A percentile compares a stretch with the other conserved stretches of the same genome.
phyloP scores from a whole-genome alignment of 2,113 vertebrate genomes.

The Tupaia chinensis region DNA sequence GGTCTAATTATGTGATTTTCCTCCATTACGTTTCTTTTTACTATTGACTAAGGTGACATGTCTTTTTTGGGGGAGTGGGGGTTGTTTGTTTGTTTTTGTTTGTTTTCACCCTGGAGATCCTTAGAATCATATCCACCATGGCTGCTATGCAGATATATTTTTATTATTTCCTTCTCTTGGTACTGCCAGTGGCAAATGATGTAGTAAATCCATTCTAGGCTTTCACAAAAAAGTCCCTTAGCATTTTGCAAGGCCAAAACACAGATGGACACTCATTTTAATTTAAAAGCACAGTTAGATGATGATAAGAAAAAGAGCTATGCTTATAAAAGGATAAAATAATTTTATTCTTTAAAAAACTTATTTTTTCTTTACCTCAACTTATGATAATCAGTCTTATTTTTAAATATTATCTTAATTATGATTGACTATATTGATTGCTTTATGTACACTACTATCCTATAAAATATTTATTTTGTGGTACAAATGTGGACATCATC shows the following conservation, averaged over 20 bases:
- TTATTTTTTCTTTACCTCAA: not conserved
- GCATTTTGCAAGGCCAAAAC: constrained; percentile 55
- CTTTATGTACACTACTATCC: not conserved
- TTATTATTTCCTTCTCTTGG: constrained; percentile 16
- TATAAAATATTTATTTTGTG: not conserved
- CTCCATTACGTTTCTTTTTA: not conserved
- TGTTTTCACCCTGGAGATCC: constrained; percentile 11
- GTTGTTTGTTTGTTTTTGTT: too few species aligned
- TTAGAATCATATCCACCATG: not conserved
- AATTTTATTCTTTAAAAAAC: constrained; percentile 2
- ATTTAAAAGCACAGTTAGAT: constrained; percentile 66
- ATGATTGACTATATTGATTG: not conserved
- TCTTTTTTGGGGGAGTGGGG: too few species aligned
- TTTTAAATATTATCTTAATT: constrained; percentile 5
- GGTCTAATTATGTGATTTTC: not conserved
- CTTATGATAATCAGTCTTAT: not conserved
- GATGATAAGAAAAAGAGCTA: constrained; percentile 7
- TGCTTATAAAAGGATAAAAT: not conserved
- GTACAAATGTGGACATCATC: not conserved
- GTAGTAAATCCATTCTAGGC: constrained; percentile 60
- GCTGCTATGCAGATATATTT: not conserved
- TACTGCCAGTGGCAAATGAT: constrained; percentile 49
- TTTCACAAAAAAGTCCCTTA: constrained; percentile 58
- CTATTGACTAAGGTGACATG: not conserved
- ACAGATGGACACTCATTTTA: constrained; percentile 72